phyloP scores from a whole-genome alignment of 2,113 vertebrate genomes.

The Ceyx margarethae region DNA sequence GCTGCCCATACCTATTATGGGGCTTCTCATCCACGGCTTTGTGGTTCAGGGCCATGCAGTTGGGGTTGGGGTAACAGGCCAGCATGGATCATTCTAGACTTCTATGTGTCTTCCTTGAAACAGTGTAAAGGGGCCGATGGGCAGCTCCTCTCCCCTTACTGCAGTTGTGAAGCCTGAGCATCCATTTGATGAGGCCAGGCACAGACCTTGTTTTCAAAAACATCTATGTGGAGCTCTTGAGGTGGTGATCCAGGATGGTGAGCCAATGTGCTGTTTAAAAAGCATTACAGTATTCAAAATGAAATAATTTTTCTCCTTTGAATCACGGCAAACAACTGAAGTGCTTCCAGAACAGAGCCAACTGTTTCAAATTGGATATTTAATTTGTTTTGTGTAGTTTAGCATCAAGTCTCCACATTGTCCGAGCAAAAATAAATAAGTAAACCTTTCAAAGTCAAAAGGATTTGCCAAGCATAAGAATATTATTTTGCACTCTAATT shows the following conservation, averaged over 20 bases:
- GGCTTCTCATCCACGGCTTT: not conserved
- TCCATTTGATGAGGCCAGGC: not conserved
- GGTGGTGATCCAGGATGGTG: not conserved
- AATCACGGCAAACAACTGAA: constrained; percentile 11
- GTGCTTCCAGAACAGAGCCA: constrained; percentile 36
- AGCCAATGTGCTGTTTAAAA: constrained; percentile 33
- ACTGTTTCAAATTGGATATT: constrained; percentile 47
- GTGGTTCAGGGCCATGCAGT: not conserved
- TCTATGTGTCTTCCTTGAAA: not conserved
- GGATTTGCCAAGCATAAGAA: constrained; percentile 3
- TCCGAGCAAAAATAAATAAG: not conserved
- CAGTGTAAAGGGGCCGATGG: not conserved
- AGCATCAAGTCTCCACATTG: constrained; percentile 22
- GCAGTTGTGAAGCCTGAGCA: not conserved
- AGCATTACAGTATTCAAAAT: constrained; percentile 2
- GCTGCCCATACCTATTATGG: not conserved
- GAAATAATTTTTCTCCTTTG: constrained; percentile 23
- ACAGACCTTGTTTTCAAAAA: not conserved
- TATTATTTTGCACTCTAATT: constrained; percentile 15
- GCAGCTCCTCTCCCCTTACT: not conserved
- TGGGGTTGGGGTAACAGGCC: not conserved
- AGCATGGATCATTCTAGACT: accelerated
- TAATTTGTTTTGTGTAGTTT: constrained; percentile 7
- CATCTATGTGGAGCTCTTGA: not conserved
- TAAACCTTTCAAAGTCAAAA: not conserved